These are phyloP conservation scores for Sicus ferrugineus DNA, from an alignment of 2,888 invertebrate genomes.

Conservation along the genomic window DNA sequence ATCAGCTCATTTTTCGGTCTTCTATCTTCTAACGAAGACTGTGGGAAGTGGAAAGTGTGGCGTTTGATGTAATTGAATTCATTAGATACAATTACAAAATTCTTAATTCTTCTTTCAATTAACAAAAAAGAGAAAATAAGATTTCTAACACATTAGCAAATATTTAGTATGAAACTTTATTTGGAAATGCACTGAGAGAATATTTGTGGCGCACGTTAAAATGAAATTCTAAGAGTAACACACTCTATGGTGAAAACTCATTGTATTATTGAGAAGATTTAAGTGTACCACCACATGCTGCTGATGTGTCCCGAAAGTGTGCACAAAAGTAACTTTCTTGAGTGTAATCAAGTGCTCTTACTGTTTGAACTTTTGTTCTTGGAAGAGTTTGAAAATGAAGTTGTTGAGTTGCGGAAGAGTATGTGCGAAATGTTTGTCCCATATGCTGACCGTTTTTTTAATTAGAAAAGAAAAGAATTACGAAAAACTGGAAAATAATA, in stretches of 20 bases:
- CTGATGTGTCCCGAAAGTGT: neutral
- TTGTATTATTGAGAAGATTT: neutral
- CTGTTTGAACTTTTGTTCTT: neutral
- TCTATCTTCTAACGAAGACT: neutral
- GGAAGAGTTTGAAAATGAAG: neutral
- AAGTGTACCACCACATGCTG: neutral
- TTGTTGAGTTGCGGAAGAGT: neutral
- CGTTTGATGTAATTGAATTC: neutral
- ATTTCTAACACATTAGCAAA: no score
- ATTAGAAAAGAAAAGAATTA: no score
- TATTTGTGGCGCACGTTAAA: no score
- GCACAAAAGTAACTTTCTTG: neutral
- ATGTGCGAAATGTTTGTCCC: neutral
- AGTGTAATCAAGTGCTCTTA: neutral
- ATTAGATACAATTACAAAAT: neutral
- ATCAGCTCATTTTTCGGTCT: constrained; percentile 16
- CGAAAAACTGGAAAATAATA: no score
- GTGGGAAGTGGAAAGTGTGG: neutral
- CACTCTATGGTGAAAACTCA: no score
- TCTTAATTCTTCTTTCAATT: neutral
- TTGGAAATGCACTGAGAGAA: no score
- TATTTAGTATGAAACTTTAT: no score
- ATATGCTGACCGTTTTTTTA: no score
- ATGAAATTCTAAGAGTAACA: no score
- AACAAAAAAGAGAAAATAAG: no score